Evolutionary conservation across 2,888 invertebrate species (phyloP), one percentile per base, ranked within the genome.

Genomic region (Dione juno): DNA sequence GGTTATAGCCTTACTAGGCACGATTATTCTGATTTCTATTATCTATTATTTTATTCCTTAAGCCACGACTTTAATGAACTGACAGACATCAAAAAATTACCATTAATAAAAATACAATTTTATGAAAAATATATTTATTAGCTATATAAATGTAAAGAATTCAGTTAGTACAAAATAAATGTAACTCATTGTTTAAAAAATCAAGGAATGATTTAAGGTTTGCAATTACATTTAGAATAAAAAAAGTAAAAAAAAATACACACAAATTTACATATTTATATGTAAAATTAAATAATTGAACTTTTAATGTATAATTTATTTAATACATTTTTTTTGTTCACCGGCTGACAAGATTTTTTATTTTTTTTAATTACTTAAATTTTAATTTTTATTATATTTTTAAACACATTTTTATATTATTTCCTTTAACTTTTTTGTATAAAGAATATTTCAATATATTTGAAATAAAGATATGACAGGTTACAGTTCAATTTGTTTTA

Each of bases 81-180:
- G n/a, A n/a, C n/a, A n/a, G n/a, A n/a, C n/a, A n/a, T n/a, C n/a
- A n/a, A n/a, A n/a, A n/a, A n/a, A n/a, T n/a, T n/a, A n/a, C n/a
- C n/a, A n/a, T n/a, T n/a, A n/a, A 14, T 28, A 8, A 53, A 13
- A 13, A 53, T 2, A 53, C 13, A 28, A 14, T 28, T 28, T 35
- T 35, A 35, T 35, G 8, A 54, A 54, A 54, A 54, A 54, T 28
- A 35, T 54, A 35, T 54, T 54, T 35, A 54, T 54, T 37, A 10
- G 2, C 35, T 54, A 54, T 54, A 10, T 28, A 28, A 28, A 54
- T 37, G 6, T 54, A 54, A n/a, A 54, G 54, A 54, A 54, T 35
- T 35, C n/a, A 37, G 35, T 35, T 37, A 1, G 35, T 54, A 54
- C 35, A 54, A 53, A 53, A 52, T 28, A 53, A 53, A 53, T 14